Evolutionary conservation across 92 coral and sea anemone species (phyloP).

Genomic region (Zoanthus sansibaricus): DNA sequence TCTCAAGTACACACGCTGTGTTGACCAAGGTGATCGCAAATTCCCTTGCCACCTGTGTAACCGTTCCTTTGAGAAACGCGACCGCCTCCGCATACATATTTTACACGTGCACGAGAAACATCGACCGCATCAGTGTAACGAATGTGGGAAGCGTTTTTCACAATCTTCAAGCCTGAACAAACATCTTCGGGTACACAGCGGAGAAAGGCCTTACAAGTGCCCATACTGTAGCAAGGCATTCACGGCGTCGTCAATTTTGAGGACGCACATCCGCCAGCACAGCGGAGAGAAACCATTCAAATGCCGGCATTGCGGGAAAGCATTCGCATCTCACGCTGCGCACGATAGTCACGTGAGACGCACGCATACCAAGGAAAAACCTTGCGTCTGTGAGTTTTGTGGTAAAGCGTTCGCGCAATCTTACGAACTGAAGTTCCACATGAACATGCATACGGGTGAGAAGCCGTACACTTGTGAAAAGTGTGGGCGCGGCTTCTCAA

Average conservation of each 20-base stretch:
- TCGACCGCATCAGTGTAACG: constrained; percentile 97
- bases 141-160: constrained; percentile 96
- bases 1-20: constrained; percentile 97
- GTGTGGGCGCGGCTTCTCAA: constrained; percentile 98
- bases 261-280: constrained; percentile 98
- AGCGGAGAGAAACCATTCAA: constrained; percentile 98
- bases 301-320: constrained; percentile 97
- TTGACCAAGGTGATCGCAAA: constrained; percentile 97
- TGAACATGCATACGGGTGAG: constrained; percentile 99
- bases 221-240: constrained; percentile 97
- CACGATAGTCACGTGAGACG: constrained; percentile 99
- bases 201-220: constrained; percentile 98
- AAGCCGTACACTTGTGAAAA: constrained; percentile 95
- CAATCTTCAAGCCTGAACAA: constrained; percentile 97
- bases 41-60: constrained; percentile 97
- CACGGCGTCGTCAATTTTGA: constrained; percentile 95
- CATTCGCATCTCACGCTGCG: constrained; percentile 99
- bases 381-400: constrained; percentile 96
- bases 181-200: constrained; percentile 96
- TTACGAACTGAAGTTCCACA: constrained; percentile 95
- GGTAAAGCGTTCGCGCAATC: constrained; percentile 99
- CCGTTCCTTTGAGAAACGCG: constrained; percentile 98
- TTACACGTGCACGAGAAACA: constrained; percentile 99
- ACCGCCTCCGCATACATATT: constrained; percentile 96
- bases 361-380: constrained; percentile 98